A percentile compares a stretch with the other conserved stretches of the same genome.
These are phyloP conservation scores for Ennomos erosarius DNA, from an alignment of 2,888 invertebrate species.

Conservation along the genomic window DNA sequence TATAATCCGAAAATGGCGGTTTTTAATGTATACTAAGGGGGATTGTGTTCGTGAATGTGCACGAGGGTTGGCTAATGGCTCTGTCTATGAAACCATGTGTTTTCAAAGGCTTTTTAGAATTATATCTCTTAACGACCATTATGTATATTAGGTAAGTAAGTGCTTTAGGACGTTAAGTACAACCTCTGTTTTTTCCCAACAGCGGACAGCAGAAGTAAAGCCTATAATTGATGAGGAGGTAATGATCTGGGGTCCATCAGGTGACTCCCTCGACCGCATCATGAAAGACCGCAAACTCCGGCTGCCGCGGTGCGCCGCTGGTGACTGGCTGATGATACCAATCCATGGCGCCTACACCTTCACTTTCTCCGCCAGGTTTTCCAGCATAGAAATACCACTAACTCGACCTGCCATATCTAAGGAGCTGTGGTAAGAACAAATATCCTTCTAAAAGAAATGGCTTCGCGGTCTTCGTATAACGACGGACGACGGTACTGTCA, in stretches of 20 bases:
- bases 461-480: too few relatives aligned
- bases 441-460: too few relatives aligned
- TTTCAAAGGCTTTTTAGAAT: too few relatives aligned
- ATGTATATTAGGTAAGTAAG: too few relatives aligned
- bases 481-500: too few relatives aligned
- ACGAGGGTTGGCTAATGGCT: too few relatives aligned
- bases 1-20: too few relatives aligned
- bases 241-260: constrained; percentile 55
- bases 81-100: too few relatives aligned
- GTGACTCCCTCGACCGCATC: constrained; percentile 51
- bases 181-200: not conserved
- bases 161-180: too few relatives aligned
- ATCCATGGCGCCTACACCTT: constrained; percentile 51
- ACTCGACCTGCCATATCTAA: constrained; percentile 49
- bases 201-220: constrained; percentile 32
- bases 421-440: constrained; percentile 47
- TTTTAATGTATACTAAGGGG: too few relatives aligned
- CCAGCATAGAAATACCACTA: constrained; percentile 44
- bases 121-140: too few relatives aligned
- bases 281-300: constrained; percentile 40
- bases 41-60: too few relatives aligned
- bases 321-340: constrained; percentile 53
- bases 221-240: constrained; percentile 36
- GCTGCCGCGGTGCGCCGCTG: constrained; percentile 44
- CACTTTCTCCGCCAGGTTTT: constrained; percentile 46